Base-by-base conservation (phyloP, 2,888 invertebrate species). In the Diabrotica balteata region DNA sequence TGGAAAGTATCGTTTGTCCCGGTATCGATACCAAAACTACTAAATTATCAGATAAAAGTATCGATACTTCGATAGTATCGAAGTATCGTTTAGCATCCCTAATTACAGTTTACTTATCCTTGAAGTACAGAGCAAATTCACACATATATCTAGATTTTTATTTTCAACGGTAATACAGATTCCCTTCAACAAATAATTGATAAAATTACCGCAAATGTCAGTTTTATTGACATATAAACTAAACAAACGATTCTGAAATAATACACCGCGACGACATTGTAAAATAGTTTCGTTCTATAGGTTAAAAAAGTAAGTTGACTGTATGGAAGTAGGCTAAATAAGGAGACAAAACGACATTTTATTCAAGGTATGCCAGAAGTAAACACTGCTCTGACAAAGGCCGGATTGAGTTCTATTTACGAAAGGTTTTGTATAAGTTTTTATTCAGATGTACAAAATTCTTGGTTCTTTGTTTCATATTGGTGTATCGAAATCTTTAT, bases 291-390 rank as follows among this genome's bases (percentile, higher is more conserved):
- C 17, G 57, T 50, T 63, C 63, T 63, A 46, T 63, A 51, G 57
- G 50, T 63, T 51, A 57, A 63, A 63, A 63, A 63, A 63, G 57
- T 47, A 51, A 51, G 44, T 63, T 57, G 63, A 17, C 44, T 57
- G 50, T 57, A 55, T 43, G 8, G 63, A 57, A 55, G 63, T 63
- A 51, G 63, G 51, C 63, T 63, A 63, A 63, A 63, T 63, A 63
- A 63, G 63, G 63, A 63, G 57, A 63, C 49, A 49, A 54, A 54
- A 63, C 57, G 54, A 63, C 63, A 57, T 63, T 63, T 63, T 57
- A 58, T 63, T 63, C 63, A 63, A 63, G 63, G 57, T 44, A 63
- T 58, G 55, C 63, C 10, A 63, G 55, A 55, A 52, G 63, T 32
- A 63, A 55, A 52, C 63, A 57, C 63, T 53, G 11, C 43, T 49